Evolutionary conservation across 1,140 invertebrate species (phyloP).

Genomic region (Ceratoteleas bidentatus): DNA sequence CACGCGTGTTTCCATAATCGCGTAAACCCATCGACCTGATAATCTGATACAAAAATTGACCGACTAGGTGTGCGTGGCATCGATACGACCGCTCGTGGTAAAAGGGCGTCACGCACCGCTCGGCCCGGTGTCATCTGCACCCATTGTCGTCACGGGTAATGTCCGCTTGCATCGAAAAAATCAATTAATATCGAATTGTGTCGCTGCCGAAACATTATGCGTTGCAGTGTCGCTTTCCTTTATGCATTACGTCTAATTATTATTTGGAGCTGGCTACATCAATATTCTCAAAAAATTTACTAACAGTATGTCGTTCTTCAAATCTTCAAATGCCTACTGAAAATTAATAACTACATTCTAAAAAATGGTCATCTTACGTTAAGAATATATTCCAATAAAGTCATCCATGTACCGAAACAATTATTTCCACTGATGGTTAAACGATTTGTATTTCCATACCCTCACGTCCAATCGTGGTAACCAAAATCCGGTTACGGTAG

Average conservation of each 20-base stretch:
- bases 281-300: conserved; percentile 56
- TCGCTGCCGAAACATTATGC: conserved; percentile 65
- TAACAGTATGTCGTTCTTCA: conserved; percentile 22
- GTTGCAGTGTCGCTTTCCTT: conserved; percentile 54
- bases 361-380: no score
- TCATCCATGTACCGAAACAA: no score
- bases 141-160: conserved; percentile 72
- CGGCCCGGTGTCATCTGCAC: conserved; percentile 69
- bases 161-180: conserved; percentile 73
- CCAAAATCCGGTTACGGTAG: no score
- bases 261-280: conserved; percentile 52
- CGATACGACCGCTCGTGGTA: conserved; percentile 32
- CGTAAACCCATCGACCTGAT: conserved; percentile 34
- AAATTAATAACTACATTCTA: no score
- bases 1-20: no score
- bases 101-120: conserved; percentile 75
- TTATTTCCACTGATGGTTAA: no score
- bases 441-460: no score
- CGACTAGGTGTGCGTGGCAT: conserved; percentile 42
- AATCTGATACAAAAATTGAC: conserved; percentile 52
- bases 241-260: conserved; percentile 57
- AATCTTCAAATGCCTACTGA: conserved; percentile 15
- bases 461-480: no score
- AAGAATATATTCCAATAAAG: no score
- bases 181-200: conserved; percentile 76